Evolutionary conservation across 2,113 vertebrate species (phyloP).

Genomic region (Campylomormyrus numenius): DNA sequence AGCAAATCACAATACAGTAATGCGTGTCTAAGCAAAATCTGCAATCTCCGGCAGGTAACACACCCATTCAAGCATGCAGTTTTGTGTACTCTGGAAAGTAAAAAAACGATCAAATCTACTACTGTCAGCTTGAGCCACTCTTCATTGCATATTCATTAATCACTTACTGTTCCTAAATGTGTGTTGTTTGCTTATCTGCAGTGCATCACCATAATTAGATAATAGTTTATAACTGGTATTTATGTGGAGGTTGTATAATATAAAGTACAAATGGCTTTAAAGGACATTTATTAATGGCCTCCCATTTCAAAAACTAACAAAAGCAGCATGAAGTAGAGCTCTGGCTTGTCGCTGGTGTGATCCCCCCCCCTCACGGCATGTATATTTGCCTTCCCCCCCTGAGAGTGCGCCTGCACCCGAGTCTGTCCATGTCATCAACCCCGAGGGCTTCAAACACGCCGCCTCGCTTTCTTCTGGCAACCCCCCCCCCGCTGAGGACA

Average conservation of each 20-base stretch:
- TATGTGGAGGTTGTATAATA: background rate
- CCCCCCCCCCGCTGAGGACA: background rate
- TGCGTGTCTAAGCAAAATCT: background rate
- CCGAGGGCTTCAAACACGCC: constrained; percentile 15
- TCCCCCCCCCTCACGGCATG: background rate
- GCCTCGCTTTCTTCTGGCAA: background rate
- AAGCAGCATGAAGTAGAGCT: background rate
- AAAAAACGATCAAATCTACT: background rate
- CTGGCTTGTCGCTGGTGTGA: background rate
- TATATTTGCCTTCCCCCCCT: background rate
- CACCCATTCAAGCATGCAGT: background rate
- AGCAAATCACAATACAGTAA: background rate
- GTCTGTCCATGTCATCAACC: constrained; percentile 31
- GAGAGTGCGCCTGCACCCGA: background rate
- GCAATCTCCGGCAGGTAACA: background rate
- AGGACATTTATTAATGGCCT: background rate
- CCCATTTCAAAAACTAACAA: background rate
- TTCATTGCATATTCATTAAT: background rate
- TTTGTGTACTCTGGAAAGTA: background rate
- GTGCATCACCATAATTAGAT: background rate
- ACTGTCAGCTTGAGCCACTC: background rate
- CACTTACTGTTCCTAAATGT: background rate
- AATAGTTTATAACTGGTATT: background rate
- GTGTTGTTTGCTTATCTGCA: background rate
- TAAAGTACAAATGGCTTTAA: background rate